These are phyloP conservation scores for Dione juno DNA, from an alignment of 2,888 invertebrate species.

Conservation along the genomic window DNA sequence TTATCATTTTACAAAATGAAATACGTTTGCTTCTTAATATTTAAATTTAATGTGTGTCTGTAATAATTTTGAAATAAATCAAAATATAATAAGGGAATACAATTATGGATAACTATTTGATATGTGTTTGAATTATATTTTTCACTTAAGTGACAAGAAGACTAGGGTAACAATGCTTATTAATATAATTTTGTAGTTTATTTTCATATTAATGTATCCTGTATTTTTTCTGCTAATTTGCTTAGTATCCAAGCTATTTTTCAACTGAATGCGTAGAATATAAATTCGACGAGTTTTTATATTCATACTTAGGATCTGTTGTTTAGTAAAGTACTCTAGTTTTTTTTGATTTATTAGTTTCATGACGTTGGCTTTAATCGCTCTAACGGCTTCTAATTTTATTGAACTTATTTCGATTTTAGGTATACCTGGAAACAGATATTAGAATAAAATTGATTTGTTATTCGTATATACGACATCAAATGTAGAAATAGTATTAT, in stretches of 20 bases:
- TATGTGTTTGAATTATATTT: slow-evolving; percentile 5
- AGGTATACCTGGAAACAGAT: slow-evolving; percentile 60
- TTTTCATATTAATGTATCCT: slow-evolving; percentile 12
- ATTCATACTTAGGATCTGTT: slow-evolving; percentile 71
- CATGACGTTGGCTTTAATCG: slow-evolving; percentile 64
- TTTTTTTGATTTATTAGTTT: slow-evolving; percentile 65
- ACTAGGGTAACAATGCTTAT: slow-evolving; percentile 30
- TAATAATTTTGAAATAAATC: background rate
- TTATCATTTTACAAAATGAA: background rate
- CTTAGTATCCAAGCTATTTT: slow-evolving; percentile 64
- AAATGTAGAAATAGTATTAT: too few relatives aligned
- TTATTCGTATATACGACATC: background rate
- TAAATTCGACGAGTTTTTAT: slow-evolving; percentile 65
- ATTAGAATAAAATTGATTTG: background rate
- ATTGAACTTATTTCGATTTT: slow-evolving; percentile 66
- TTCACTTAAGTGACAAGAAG: slow-evolving; percentile 3
- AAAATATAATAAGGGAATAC: background rate
- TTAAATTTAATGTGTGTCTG: background rate
- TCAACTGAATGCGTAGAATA: slow-evolving; percentile 70
- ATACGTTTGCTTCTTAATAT: background rate
- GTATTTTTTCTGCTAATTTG: slow-evolving; percentile 55
- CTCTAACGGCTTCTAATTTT: slow-evolving; percentile 69
- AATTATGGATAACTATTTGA: background rate
- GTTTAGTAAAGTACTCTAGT: slow-evolving; percentile 67
- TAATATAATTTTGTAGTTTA: slow-evolving; percentile 21